A percentile compares a stretch with the other conserved stretches of the same genome.
Evolutionary conservation across 2,113 vertebrate species (phyloP).

Genomic region (Stegostoma tigrinum): DNA sequence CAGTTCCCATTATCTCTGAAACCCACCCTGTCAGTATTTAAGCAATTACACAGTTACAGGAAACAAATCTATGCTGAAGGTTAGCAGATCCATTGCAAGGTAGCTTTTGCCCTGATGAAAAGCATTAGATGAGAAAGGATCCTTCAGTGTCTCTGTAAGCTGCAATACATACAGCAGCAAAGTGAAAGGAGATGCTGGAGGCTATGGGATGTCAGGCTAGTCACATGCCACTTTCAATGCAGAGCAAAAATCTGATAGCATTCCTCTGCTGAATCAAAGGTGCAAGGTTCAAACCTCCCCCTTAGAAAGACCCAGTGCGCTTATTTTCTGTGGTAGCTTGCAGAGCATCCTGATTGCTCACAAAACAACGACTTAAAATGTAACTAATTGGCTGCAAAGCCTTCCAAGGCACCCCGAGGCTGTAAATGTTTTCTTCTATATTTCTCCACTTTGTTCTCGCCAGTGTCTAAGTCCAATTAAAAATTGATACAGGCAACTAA

Average conservation of each 20-base stretch:
- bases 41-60: not conserved
- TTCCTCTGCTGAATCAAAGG: not conserved
- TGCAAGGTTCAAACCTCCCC: not conserved
- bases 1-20: no score
- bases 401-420: not conserved
- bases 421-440: not conserved
- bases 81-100: not conserved
- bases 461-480: not conserved
- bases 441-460: not conserved
- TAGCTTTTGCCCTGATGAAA: no score
- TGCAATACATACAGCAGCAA: not conserved
- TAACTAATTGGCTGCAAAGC: not conserved
- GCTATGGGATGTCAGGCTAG: not conserved
- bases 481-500: not conserved
- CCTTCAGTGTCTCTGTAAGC: not conserved
- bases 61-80: not conserved
- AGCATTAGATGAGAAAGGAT: not conserved
- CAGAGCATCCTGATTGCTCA: not conserved
- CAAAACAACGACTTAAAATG: not conserved
- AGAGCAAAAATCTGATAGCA: not conserved
- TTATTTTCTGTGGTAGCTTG: not conserved
- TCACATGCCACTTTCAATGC: not conserved
- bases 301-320: not conserved
- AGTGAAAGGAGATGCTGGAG: not conserved
- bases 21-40: not conserved